Evolutionary conservation across 2,888 invertebrate genomes (phyloP), one percentile per base, ranked within the genome.

Genomic region (Yponomeuta evonymella): DNA sequence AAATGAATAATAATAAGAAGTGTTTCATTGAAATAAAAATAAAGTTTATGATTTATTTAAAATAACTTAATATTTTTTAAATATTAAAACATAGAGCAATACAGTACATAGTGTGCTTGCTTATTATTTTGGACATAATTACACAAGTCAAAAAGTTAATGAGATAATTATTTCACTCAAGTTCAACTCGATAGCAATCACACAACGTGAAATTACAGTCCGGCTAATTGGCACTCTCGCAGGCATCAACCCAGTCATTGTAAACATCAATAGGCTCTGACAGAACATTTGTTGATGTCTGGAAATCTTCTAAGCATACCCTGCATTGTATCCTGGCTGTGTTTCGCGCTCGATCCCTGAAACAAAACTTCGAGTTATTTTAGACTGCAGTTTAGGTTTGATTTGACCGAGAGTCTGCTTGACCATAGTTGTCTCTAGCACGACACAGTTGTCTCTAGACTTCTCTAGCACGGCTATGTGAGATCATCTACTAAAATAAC

Each of bases 171-270:
- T 58, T 43, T 43, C 9, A 43, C 43, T 5, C 43, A 43, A 58
- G 15, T 58, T 15, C 51, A 58, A 75, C 72, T 43, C 43, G 73
- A 73, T 72, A 74, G 66, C 72, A 73, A 73, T 48, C 74, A 74
- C 76, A 77, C 74, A 75, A 73, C 74, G 15, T 3, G 15, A 75
- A 75, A 75, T 76, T 81, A 79, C 74, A 76, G 76, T 79, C 89
- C 90, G 78, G 87, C 79, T 89, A 91, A 78, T 87, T 99, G 71
- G 98, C 99, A 79, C 93, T 95, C 93, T 99, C 99, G 91, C 99
- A 99, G 0, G 99, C 99, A 93, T 99, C 99, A 73, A 99, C 98
- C 99, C 99, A 99, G 86, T 99, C 99, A 89, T 99, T 98, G 86
- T 99, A 99, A 23, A 99, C 99, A 93, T 99, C 99, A 76, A 99